Percentiles rank a stretch among this genome's conserved stretches.
phyloP scores from a whole-genome alignment of 2,113 vertebrate genomes.

The Mustelus asterias region DNA sequence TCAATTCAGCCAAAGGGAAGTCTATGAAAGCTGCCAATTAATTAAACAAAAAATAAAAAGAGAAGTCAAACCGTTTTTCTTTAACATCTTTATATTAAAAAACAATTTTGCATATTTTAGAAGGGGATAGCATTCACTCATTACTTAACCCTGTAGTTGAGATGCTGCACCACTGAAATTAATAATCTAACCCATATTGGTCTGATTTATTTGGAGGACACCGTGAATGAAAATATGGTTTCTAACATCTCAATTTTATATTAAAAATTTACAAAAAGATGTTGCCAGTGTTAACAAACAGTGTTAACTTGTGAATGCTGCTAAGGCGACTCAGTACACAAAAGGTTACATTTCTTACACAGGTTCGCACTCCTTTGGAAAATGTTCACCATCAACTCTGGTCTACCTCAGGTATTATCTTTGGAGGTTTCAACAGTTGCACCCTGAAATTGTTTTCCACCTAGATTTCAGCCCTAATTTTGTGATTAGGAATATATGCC shows the following conservation, averaged over 20 bases:
- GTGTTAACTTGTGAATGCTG: background rate
- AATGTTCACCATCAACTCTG: background rate
- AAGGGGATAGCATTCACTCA: background rate
- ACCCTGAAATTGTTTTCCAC: slow-evolving; percentile 33
- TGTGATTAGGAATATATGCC: slow-evolving; percentile 1
- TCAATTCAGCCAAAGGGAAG: slow-evolving; percentile 11
- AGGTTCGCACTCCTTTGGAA: slow-evolving; percentile 15
- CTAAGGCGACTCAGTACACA: slow-evolving; percentile 26
- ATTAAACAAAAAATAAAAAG: background rate
- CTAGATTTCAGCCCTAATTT: slow-evolving; percentile 28
- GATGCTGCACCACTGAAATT: slow-evolving; percentile 2
- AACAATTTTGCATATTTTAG: background rate
- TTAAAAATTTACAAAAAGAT: background rate
- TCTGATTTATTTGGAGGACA: background rate
- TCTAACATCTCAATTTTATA: background rate
- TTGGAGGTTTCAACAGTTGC: slow-evolving; percentile 22
- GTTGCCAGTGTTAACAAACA: background rate
- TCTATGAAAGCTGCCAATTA: background rate
- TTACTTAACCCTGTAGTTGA: background rate
- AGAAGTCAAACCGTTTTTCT: slow-evolving; percentile 7
- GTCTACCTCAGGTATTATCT: background rate
- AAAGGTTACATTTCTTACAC: slow-evolving; percentile 13
- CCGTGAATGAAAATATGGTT: background rate
- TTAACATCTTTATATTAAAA: background rate
- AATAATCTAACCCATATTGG: background rate